Conservation (phyloP, 2,888 invertebrate genomes). For the Sphaerophoria taeniata region DNA sequence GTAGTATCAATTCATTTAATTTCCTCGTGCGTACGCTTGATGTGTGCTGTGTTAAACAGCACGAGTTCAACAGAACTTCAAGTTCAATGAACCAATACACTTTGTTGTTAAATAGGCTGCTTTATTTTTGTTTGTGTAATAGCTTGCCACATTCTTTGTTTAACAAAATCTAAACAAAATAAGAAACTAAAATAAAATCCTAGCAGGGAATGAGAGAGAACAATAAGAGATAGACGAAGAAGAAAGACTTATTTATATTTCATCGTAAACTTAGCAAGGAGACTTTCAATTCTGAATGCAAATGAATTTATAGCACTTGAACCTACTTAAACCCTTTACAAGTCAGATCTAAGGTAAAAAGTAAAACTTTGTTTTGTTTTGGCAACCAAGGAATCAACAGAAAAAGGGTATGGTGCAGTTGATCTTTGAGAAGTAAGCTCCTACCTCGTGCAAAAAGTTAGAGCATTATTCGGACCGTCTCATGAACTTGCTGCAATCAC, state of each 20-base stretch:
- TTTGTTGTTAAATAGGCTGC: conserved; percentile 49
- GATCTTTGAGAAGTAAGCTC: no score
- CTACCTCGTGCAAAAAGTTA: no score
- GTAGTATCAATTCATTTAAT: conserved; percentile 73
- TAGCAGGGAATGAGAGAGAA: neutral
- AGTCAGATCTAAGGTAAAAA: no score
- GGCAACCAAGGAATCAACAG: no score
- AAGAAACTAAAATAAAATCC: neutral
- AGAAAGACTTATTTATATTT: neutral
- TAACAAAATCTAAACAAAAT: neutral
- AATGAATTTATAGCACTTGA: no score
- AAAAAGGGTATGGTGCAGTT: no score
- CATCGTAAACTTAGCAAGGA: no score
- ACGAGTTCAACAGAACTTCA: conserved; percentile 71
- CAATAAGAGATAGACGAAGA: neutral
- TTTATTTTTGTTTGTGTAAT: neutral
- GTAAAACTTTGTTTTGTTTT: no score
- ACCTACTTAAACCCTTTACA: no score
- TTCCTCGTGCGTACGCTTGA: conserved; percentile 69
- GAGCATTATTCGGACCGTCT: no score
- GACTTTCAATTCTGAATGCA: no score
- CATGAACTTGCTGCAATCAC: no score
- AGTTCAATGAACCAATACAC: conserved; percentile 71
- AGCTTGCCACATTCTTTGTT: neutral
- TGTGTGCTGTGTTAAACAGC: conserved; percentile 56